Percentiles rank a stretch among this genome's conserved stretches.
These are phyloP conservation scores for Glomeris marginata DNA, from an alignment of 2,888 invertebrate genomes.

Conservation along the genomic window DNA sequence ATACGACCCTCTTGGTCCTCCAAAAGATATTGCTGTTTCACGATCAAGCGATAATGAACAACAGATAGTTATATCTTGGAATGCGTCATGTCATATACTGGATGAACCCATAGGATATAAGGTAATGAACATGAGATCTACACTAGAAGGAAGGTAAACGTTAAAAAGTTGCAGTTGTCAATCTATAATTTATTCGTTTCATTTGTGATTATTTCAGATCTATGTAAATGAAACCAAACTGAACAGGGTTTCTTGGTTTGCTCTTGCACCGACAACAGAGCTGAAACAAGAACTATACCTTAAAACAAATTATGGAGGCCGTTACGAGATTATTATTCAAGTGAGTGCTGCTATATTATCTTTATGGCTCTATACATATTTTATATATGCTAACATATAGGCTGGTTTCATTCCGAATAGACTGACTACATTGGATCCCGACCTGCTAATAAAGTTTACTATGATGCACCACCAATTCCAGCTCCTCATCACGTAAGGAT, in stretches of 20 bases:
- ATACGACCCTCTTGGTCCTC: constrained; percentile 47
- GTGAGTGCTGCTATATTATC: constrained; percentile 5
- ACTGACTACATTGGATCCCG: constrained; percentile 35
- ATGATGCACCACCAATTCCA: constrained; percentile 41
- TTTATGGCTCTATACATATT: background rate
- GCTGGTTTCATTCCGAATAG: constrained; percentile 29
- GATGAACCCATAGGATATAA: constrained; percentile 40
- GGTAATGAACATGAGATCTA: constrained; percentile 37
- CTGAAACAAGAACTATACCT: constrained; percentile 23
- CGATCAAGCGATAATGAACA: constrained; percentile 18
- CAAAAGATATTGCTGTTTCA: constrained; percentile 45
- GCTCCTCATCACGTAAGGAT: constrained; percentile 49
- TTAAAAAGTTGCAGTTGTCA: no score
- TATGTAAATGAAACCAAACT: constrained; percentile 35
- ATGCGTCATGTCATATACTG: constrained; percentile 47
- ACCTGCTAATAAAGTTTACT: constrained; percentile 35
- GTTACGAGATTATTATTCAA: constrained; percentile 34
- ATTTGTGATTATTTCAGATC: constrained; percentile 33
- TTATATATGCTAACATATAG: no score
- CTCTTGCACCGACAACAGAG: constrained; percentile 18
- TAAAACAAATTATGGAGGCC: constrained; percentile 34
- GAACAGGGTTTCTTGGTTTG: constrained; percentile 27
- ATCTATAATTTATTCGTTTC: no score
- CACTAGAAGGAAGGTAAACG: no score
- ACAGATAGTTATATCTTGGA: constrained; percentile 50